These are phyloP conservation scores for Celastrina argiolus DNA, from an alignment of 2,888 invertebrate species.

Conservation along the genomic window DNA sequence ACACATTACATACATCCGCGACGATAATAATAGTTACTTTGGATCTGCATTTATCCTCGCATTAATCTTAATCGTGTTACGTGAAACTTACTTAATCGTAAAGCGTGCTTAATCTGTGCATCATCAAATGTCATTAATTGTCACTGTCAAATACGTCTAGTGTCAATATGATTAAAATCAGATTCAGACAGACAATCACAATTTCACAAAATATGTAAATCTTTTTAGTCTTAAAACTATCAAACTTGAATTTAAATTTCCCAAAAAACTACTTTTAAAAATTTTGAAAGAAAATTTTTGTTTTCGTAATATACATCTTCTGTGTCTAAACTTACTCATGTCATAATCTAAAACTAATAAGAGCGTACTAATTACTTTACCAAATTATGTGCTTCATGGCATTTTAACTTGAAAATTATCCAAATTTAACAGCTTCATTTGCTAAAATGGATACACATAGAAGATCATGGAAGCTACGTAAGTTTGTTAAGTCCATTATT, in stretches of 20 bases:
- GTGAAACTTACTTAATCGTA: no score
- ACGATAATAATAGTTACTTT: no score
- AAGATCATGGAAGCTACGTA: constrained; percentile 91
- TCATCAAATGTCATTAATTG: not conserved
- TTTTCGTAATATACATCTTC: not conserved
- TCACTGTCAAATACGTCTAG: not conserved
- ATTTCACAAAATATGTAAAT: constrained; percentile 6
- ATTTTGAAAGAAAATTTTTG: not conserved
- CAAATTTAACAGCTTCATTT: constrained; percentile 40
- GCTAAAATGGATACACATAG: constrained; percentile 74
- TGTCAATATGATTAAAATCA: no score
- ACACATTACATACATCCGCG: no score
- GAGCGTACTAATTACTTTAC: not conserved
- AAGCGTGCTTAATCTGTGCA: not conserved
- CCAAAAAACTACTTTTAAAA: not conserved
- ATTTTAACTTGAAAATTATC: constrained; percentile 28
- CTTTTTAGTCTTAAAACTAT: not conserved
- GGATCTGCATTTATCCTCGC: no score
- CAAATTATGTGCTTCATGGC: not conserved
- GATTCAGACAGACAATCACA: not conserved
- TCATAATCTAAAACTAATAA: not conserved
- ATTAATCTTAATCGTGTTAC: no score
- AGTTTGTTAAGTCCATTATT: constrained; percentile 52
- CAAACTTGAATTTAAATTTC: not conserved
- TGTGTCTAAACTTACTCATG: not conserved